A percentile compares a stretch with the other conserved stretches of the same genome.
phyloP scores from a whole-genome alignment of 2,113 vertebrate species.

The Mystacornis crossleyi region DNA sequence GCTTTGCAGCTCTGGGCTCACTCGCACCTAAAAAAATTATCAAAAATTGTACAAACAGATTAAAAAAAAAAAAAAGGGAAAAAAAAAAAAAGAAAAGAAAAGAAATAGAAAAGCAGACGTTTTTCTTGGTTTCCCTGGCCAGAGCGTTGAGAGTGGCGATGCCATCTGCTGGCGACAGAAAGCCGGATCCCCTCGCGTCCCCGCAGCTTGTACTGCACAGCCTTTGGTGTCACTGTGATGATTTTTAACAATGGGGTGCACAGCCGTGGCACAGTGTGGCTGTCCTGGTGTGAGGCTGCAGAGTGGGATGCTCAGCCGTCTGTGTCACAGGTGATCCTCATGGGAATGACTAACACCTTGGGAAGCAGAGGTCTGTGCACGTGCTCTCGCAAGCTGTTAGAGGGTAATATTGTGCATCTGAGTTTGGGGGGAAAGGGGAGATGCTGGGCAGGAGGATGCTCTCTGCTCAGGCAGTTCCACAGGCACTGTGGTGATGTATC shows the following conservation, averaged over 20 bases:
- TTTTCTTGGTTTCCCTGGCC: neutral
- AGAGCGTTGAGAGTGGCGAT: neutral
- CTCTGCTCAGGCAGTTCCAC: neutral
- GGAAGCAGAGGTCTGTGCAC: neutral
- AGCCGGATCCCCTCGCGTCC: neutral
- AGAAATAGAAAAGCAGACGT: fast-evolving
- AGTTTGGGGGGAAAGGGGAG: neutral
- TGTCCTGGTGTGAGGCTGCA: neutral
- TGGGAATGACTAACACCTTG: neutral
- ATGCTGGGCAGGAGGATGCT: neutral
- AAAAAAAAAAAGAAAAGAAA: neutral
- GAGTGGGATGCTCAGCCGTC: neutral
- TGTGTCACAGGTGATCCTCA: neutral
- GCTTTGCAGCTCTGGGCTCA: neutral
- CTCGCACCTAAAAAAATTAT: fast-evolving
- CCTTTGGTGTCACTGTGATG: neutral
- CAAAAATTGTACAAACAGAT: neutral
- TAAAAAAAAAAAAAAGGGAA: neutral
- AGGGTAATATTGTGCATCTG: neutral
- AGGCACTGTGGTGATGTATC: neutral
- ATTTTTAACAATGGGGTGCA: fast-evolving
- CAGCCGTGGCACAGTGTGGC: neutral
- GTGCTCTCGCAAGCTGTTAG: neutral
- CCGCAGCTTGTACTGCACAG: neutral
- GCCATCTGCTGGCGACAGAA: conserved; percentile 53